Evolutionary conservation across 2,888 invertebrate species (phyloP), one percentile per base, ranked within the genome.

Genomic region (Erebia ligea): DNA sequence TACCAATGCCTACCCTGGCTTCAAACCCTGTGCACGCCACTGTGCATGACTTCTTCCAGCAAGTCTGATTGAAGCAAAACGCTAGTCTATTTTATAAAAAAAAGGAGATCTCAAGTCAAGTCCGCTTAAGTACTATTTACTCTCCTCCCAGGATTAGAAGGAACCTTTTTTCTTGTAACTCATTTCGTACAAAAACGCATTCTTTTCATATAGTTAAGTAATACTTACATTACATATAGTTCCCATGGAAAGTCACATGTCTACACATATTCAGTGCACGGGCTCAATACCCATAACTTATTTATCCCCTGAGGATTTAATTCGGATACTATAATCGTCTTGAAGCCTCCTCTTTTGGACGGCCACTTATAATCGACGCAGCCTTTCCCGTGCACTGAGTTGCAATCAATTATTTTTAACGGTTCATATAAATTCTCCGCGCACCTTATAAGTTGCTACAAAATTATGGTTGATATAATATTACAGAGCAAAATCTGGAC

Each of bases 351-450:
- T 34, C 69, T 67, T 72, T 69, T 63, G 63, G 72, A 8, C 13
- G 62, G 45, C 59, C 65, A 45, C 54, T 68, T 71, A 65, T 68
- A 68, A 68, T 42, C 45, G 54, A 61, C 42, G 67, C 15, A 40
- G 54, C 71, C 54, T 71, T 61, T 64, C 48, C 68, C 25, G 59
- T 17, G 21, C 54, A n/a, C 40, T 40, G 21, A 57, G 50, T 11
- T 65, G 63, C 52, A n/a, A 65, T 67, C 54, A 68, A 71, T 68
- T 68, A 71, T 68, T 70, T 67, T 68, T 57, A 71, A 68, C 61
- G 65, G 57, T 71, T 71, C 57, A 71, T 71, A 65, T 61, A 34
- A 45, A 69, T 66, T 66, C 19, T 50, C 42, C 59, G 42, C 69
- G 52, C 8, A 21, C 69, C 65, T 54, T 59, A 61, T 59, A 54